Percentiles rank a stretch among this genome's conserved stretches.
Conservation (phyloP, 2,797 vertebrate species). For the Paguma larvata region DNA sequence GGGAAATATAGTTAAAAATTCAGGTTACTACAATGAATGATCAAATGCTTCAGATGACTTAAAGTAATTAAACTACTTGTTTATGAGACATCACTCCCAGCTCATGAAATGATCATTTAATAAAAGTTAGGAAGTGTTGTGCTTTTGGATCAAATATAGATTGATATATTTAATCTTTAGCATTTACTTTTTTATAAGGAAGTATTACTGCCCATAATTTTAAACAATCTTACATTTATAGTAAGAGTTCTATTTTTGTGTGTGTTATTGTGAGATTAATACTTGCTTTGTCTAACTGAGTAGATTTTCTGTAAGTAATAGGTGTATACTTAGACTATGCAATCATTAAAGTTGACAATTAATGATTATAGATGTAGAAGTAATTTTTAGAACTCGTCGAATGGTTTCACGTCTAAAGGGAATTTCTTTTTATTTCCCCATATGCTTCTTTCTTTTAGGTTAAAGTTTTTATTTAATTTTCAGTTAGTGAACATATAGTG, state of each 20-base stretch:
- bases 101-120: neutral
- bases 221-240: neutral
- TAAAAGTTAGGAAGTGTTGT: neutral
- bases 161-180: neutral
- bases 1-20: neutral
- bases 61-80: neutral
- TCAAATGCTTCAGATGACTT: neutral
- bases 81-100: neutral
- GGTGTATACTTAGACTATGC: neutral
- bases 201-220: conserved; percentile 30
- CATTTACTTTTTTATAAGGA: neutral
- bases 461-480: neutral
- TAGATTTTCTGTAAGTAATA: neutral
- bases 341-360: neutral
- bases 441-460: neutral
- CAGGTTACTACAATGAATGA: neutral
- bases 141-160: neutral
- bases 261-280: neutral
- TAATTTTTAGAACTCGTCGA: neutral
- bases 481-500: neutral
- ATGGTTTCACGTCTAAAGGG: neutral
- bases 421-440: neutral
- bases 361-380: neutral
- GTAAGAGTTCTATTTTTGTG: neutral
- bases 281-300: neutral